A percentile compares a stretch with the other conserved stretches of the same genome.
Conservation (phyloP, 2,888 invertebrate genomes). For the Caenorhabditis japonica region DNA sequence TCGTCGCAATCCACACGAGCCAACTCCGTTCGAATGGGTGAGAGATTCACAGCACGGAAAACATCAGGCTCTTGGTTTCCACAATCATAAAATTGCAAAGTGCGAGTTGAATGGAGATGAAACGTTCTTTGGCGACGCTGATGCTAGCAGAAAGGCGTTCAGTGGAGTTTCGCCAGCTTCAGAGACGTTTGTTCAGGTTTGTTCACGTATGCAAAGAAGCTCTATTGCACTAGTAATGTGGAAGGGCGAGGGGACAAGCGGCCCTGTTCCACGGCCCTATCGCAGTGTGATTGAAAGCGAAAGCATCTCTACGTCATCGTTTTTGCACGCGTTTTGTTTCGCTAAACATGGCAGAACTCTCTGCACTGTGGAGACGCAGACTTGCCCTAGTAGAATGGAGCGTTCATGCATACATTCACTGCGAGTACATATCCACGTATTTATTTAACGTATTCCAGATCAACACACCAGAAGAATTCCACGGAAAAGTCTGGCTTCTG, state of each 20-base stretch:
- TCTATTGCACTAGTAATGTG: neutral
- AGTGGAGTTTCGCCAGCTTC: conserved; percentile 52
- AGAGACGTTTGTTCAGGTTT: conserved; percentile 39
- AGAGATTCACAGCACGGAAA: conserved; percentile 38
- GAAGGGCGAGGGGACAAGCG: no score
- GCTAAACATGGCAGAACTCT: no score
- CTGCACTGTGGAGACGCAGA: no score
- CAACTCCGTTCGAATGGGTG: conserved; percentile 62
- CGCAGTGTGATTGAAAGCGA: no score
- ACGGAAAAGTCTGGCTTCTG: conserved; percentile 44
- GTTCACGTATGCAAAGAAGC: neutral
- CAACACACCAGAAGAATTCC: conserved; percentile 16
- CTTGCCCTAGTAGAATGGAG: no score
- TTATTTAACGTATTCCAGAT: conserved; percentile 21
- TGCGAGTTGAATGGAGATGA: conserved; percentile 44
- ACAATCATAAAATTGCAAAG: conserved; percentile 60
- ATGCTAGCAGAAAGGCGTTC: conserved; percentile 46
- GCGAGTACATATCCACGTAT: no score
- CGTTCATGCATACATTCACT: no score
- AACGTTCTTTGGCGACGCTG: conserved; percentile 58
- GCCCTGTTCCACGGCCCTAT: neutral
- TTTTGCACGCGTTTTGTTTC: no score
- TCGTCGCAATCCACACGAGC: conserved; percentile 51
- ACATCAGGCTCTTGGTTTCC: conserved; percentile 59
- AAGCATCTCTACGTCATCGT: no score